Evolutionary conservation across 2,888 invertebrate species (phyloP), one percentile per base, ranked within the genome.

Genomic region (Drosophila testacea): DNA sequence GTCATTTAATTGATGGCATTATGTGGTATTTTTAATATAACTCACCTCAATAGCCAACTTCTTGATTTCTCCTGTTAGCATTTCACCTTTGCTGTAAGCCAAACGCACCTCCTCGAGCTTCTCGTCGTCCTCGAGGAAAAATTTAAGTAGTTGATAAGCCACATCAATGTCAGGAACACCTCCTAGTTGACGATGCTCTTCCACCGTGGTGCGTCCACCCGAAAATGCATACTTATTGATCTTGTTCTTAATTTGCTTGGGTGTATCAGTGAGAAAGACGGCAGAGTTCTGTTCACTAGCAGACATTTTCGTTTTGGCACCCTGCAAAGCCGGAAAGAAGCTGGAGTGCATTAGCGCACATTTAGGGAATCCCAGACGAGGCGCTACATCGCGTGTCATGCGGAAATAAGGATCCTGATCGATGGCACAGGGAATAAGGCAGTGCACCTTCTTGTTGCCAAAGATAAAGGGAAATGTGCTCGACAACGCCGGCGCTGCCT

Each of bases 341-440:
- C 95, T 94, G 13, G 97, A 96, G 92, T 98, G 98, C 34, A 97
- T 91, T 46, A 98, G 93, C 4, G 98, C 95, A 60, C 99, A 98
- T 92, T 99, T 98, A 13, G 95, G 95, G 92, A 95, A 94, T 83
- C 97, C 96, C 11, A 99, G 93, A 10, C 96, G 94, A 0, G 99
- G 98, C 0, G 99, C 98, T n/a, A 99, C 98, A 93, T 99, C 99
- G 59, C 99, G 94, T 0, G 98, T 96, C 99, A 99, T 98, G 36
- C 99, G 95, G 93, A 99, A 99, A 93, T 99, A 99, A 0, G 99
- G 99, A 93, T 99, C 99, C 94, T 99, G 99, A 94, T 99, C 99
- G 79, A 99, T 99, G 7, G 98, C 99, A 93, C 99, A 99, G 0
- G 99, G 99, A 74, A 99, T 98, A 4, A 98, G 94, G n/a, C 92